Conservation (phyloP, 2,888 invertebrate species). For the Rhingia rostrata region DNA sequence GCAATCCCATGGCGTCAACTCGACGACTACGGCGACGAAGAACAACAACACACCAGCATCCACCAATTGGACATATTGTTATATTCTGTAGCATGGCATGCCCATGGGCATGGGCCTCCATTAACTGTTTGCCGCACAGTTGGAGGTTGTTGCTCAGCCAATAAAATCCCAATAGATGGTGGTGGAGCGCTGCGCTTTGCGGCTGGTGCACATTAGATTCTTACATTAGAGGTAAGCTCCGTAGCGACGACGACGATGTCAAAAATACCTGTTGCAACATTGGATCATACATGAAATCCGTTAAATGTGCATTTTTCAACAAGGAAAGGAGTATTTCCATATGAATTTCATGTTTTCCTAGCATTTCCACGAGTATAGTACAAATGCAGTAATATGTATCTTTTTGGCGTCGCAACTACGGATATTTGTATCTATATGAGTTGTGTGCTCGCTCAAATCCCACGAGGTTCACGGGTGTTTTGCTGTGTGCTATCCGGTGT, state of each 20-base stretch:
- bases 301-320: constrained; percentile 66
- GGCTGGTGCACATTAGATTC: constrained; percentile 45
- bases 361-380: constrained; percentile 21
- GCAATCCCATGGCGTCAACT: constrained; percentile 67
- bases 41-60: constrained; percentile 55
- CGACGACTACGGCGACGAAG: constrained; percentile 10
- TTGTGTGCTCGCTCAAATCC: constrained; percentile 39
- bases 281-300: constrained; percentile 68
- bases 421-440: constrained; percentile 42
- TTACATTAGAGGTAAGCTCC: constrained; percentile 20
- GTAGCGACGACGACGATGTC: constrained; percentile 41
- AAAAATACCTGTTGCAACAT: constrained; percentile 73
- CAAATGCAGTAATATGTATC: constrained; percentile 34
- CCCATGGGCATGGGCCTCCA: constrained; percentile 49
- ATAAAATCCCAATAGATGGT: constrained; percentile 66
- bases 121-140: constrained; percentile 62
- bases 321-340: constrained; percentile 66
- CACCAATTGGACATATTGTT: constrained; percentile 70
- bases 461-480: constrained; percentile 51
- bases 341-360: constrained; percentile 46
- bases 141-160: constrained; percentile 49
- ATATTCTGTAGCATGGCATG: constrained; percentile 45
- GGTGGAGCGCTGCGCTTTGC: constrained; percentile 26
- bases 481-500: constrained; percentile 21
- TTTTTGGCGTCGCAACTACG: constrained; percentile 11